These are phyloP conservation scores for Drosophila insularis DNA, from an alignment of 1,140 invertebrate species.

Conservation along the genomic window DNA sequence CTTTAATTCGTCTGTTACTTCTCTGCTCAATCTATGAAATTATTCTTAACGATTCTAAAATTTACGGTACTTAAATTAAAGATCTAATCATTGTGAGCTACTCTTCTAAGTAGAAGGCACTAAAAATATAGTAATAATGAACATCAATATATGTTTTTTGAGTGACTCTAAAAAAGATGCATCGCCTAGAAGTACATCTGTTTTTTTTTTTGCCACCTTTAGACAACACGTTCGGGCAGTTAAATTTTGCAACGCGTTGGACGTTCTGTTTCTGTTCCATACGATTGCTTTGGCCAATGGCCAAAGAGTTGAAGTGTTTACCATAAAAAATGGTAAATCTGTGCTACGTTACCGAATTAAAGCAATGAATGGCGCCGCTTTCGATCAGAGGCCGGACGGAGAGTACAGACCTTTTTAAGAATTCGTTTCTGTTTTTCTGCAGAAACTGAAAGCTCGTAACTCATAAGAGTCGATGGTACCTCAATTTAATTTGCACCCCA, in stretches of 20 bases:
- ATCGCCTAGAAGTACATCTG: conserved; percentile 26
- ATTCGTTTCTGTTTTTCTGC: conserved; percentile 39
- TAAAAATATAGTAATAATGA: too few species aligned
- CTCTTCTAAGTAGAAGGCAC: too few species aligned
- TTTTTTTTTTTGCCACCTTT: conserved; percentile 12
- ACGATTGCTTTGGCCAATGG: conserved; percentile 62
- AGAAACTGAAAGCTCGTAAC: conserved; percentile 66
- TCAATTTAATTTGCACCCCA: conserved; percentile 59
- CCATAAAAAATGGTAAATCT: conserved; percentile 78
- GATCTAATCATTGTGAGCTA: too few species aligned
- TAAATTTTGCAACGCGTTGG: conserved; percentile 40
- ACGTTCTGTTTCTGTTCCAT: conserved; percentile 12
- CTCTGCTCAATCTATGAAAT: too few species aligned
- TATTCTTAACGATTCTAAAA: too few species aligned
- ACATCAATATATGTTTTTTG: too few species aligned
- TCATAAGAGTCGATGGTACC: conserved; percentile 68
- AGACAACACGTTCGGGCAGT: conserved; percentile 61
- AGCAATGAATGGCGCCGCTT: conserved; percentile 58
- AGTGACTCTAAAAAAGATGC: too few species aligned
- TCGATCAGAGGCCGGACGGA: conserved; percentile 30
- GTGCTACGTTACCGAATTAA: conserved; percentile 69
- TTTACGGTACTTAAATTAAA: too few species aligned
- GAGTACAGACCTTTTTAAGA: neutral
- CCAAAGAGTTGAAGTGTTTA: conserved; percentile 58
- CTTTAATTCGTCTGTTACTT: too few species aligned